Evolutionary conservation across 2,113 vertebrate species (phyloP), one percentile per base, ranked within the genome.

Genomic region (Neomonachus schauinslandi): DNA sequence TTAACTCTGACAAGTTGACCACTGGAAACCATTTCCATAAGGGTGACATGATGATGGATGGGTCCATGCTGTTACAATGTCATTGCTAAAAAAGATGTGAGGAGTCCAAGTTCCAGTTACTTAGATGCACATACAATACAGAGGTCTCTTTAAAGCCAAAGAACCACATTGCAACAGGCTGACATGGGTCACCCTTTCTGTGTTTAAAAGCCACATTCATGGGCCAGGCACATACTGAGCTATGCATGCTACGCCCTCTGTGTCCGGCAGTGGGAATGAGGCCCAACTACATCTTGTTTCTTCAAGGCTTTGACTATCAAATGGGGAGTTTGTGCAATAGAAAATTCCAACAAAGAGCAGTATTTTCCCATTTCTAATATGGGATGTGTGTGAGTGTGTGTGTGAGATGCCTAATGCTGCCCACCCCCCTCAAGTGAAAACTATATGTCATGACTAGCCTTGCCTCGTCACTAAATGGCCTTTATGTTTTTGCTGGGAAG

Each of bases 1-100:
- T 99, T 99, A 99, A 97, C 96, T 98, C 96, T 98, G 98, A 98
- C 98, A 98, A 98, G 98, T 57, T 98, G 98, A 98, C 98, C 98
- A 98, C 97, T 98, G 98, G 84, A 98, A 98, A 98, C 98, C 97
- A 92, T 97, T 97, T 98, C 98, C 95, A 80, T 95, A 97, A 61
- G 84, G 36, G 96, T 95, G 98, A 98, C 98, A 98, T 55, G 82
- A 96, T 98, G 98, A 99, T 97, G 97, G 98, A 98, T 98, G 95
- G 97, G 98, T 98, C 97, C 98, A 96, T 96, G 97, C 97, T 98
- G 97, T 94, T 97, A 94, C 76, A 97, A 71, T 97, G 92, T 42
- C 98, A 97, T 77, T 65, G 87, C 95, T 97, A 84, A 94, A 59
- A 96, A 91, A 96, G 97, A 97, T 69, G 96, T 91, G 98, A 98